Evolutionary conservation across 2,797 vertebrate genomes (phyloP).

Genomic region (Morelia viridis): DNA sequence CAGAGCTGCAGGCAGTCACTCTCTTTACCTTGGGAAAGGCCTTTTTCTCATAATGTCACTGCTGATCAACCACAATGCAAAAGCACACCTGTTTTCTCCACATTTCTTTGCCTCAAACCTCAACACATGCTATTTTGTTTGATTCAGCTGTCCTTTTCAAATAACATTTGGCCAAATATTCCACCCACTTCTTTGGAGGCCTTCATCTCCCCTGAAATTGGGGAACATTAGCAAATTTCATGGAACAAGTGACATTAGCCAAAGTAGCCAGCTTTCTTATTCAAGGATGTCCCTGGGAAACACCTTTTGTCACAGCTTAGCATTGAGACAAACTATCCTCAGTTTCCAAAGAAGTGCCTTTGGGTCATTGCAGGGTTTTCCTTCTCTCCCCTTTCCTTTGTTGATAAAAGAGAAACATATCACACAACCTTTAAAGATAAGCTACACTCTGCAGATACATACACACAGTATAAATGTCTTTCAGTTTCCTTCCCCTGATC

Average conservation of each 20-base stretch:
- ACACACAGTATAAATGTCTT: not conserved
- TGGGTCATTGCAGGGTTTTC: not conserved
- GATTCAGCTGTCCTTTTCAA: not conserved
- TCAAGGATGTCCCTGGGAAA: not conserved
- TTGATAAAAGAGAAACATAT: not conserved
- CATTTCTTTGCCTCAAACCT: not conserved
- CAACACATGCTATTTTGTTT: not conserved
- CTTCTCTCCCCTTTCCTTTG: not conserved
- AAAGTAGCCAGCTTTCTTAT: not conserved
- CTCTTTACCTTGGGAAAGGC: constrained; percentile 64
- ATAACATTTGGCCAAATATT: not conserved
- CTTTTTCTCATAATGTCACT: constrained; percentile 58
- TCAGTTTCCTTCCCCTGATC: not conserved
- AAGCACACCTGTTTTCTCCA: constrained; percentile 29
- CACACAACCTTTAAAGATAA: not conserved
- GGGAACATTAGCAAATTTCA: not conserved
- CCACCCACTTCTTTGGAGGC: too few relatives aligned
- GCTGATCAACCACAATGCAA: constrained; percentile 46
- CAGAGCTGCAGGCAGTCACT: constrained; percentile 66
- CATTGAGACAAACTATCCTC: not conserved
- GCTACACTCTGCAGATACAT: not conserved
- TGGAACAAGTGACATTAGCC: not conserved
- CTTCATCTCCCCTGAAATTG: not conserved
- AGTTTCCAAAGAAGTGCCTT: not conserved
- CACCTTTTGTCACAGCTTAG: not conserved